A percentile compares a stretch with the other conserved stretches of the same genome.
Evolutionary conservation across 92 coral and sea anemone species (phyloP).

Genomic region (Phymanthus crucifer): DNA sequence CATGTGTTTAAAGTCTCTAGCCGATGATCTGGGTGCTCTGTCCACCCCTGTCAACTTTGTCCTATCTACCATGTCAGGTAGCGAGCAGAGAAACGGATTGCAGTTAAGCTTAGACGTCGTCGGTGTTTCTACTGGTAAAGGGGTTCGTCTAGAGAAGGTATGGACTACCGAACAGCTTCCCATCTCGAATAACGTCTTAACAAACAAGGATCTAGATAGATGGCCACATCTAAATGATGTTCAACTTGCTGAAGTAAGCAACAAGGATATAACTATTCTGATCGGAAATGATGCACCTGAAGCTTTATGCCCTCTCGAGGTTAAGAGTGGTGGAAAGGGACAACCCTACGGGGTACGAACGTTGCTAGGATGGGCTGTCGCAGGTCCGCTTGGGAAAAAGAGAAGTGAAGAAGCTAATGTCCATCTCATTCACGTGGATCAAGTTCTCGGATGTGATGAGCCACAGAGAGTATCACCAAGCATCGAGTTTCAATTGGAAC

Average conservation of each 20-base stretch:
- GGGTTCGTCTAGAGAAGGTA: conserved; percentile 47
- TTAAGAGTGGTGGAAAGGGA: conserved; percentile 24
- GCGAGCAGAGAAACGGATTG: conserved; percentile 35
- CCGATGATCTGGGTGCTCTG: conserved; percentile 31
- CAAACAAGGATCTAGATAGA: conserved; percentile 41
- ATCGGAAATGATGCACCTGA: conserved; percentile 46
- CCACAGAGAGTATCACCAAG: conserved; percentile 26
- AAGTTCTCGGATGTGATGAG: conserved; percentile 53
- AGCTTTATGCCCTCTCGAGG: conserved; percentile 48
- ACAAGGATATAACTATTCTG: conserved; percentile 41
- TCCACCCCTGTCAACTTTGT: conserved; percentile 34
- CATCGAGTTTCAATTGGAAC: conserved; percentile 38
- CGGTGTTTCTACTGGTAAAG: conserved; percentile 44
- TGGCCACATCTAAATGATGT: conserved; percentile 50
- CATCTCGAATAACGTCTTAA: conserved; percentile 34
- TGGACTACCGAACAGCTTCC: conserved; percentile 52
- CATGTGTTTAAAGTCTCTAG: conserved; percentile 38
- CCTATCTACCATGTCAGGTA: conserved; percentile 46
- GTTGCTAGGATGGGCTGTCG: conserved; percentile 40
- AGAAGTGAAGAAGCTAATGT: conserved; percentile 36
- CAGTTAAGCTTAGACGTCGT: conserved; percentile 42
- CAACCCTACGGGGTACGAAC: conserved; percentile 38
- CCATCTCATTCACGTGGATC: conserved; percentile 51
- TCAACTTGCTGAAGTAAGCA: conserved; percentile 35
- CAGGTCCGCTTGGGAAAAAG: conserved; percentile 32